Conservation (phyloP, 2,113 vertebrate genomes). For the Strix uralensis region DNA sequence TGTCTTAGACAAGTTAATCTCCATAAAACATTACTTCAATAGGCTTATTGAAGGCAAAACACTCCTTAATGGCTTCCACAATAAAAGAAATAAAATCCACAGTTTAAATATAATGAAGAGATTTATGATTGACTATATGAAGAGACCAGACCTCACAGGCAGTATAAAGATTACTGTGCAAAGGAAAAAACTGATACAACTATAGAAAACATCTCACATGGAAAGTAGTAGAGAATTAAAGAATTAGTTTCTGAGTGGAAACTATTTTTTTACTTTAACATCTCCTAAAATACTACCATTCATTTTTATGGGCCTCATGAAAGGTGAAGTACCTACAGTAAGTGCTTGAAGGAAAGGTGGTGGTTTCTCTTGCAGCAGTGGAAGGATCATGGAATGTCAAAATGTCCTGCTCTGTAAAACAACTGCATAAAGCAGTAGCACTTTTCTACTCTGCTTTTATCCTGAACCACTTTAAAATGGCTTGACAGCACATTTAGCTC, state of each 20-base stretch:
- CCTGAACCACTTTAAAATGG: neutral
- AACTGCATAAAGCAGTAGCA: neutral
- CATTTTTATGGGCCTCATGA: neutral
- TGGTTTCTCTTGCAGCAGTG: neutral
- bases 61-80: neutral
- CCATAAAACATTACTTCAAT: neutral
- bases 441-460: neutral
- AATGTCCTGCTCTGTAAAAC: neutral
- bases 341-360: neutral
- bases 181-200: neutral
- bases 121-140: neutral
- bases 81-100: neutral
- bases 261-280: neutral
- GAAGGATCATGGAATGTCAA: neutral
- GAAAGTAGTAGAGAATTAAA: neutral
- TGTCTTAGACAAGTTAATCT: neutral
- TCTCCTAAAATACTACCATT: neutral
- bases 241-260: neutral
- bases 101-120: neutral
- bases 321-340: neutral
- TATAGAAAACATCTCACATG: neutral
- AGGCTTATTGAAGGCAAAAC: neutral
- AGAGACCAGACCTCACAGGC: neutral
- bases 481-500: neutral
- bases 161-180: neutral